phyloP scores from a whole-genome alignment of 1,140 invertebrate genomes.

The Drosophila lini region DNA sequence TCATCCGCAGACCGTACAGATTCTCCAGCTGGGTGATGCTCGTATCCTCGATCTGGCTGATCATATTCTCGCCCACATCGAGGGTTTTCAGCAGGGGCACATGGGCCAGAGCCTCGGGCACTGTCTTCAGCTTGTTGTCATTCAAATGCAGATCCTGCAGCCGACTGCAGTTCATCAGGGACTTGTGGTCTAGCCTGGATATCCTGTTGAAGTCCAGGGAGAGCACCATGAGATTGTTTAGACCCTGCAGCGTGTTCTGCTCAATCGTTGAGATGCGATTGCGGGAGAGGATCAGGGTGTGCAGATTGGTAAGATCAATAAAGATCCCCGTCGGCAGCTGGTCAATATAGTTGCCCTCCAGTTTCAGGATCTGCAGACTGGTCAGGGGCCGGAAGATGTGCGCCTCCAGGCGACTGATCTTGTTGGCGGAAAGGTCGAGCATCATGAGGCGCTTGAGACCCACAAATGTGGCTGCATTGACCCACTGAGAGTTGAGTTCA shows the following conservation, averaged over 20 bases:
- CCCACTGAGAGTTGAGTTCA: conserved; percentile 93
- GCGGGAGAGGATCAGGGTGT: conserved; percentile 93
- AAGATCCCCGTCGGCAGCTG: conserved; percentile 93
- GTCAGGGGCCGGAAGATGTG: conserved; percentile 92
- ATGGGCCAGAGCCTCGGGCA: conserved; percentile 93
- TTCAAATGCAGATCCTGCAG: conserved; percentile 95
- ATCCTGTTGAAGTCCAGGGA: conserved; percentile 94
- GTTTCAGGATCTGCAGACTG: conserved; percentile 91
- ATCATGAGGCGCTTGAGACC: conserved; percentile 92
- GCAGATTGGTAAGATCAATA: conserved; percentile 91
- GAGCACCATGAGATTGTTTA: conserved; percentile 91
- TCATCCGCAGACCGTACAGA: conserved; percentile 92
- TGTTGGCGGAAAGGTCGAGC: conserved; percentile 92
- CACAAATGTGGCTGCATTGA: conserved; percentile 93
- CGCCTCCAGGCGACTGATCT: conserved; percentile 91
- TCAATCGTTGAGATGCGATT: conserved; percentile 93
- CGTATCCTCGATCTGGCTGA: conserved; percentile 92
- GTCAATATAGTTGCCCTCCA: conserved; percentile 94
- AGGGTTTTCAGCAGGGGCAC: conserved; percentile 93
- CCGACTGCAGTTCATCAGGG: conserved; percentile 93
- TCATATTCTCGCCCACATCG: conserved; percentile 95
- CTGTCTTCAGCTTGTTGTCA: conserved; percentile 92
- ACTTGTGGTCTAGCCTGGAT: conserved; percentile 90
- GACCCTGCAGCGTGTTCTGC: conserved; percentile 90
- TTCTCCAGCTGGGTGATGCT: conserved; percentile 91